Conservation (phyloP, 2,888 invertebrate species). For the Aethes cnicana region DNA sequence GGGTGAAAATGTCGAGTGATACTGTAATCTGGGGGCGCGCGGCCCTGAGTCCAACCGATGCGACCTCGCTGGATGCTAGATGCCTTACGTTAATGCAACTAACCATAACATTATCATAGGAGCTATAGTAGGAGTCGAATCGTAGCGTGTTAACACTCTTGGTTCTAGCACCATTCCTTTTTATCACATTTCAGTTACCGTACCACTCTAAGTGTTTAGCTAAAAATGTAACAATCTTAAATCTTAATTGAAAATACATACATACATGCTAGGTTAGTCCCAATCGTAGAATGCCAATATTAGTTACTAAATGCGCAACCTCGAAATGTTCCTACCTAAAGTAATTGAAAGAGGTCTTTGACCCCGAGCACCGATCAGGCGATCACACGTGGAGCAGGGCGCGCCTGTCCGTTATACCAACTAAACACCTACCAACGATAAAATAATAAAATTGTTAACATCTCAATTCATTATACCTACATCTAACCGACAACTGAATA, state of each 20-base stretch:
- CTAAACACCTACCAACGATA: slow-evolving; percentile 74
- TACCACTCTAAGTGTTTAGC: slow-evolving; percentile 83
- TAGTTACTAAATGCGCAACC: slow-evolving; percentile 80
- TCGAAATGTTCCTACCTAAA: slow-evolving; percentile 74
- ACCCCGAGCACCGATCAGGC: slow-evolving; percentile 71
- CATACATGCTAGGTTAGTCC: slow-evolving; percentile 83
- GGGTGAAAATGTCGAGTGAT: slow-evolving; percentile 78
- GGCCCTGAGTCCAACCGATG: slow-evolving; percentile 67
- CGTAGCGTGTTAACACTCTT: slow-evolving; percentile 82
- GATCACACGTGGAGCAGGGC: slow-evolving; percentile 34
- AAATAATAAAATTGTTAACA: slow-evolving; percentile 73
- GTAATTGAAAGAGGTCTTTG: slow-evolving; percentile 73
- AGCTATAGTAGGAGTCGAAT: slow-evolving; percentile 80
- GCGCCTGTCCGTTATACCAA: slow-evolving; percentile 47
- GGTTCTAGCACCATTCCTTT: slow-evolving; percentile 84
- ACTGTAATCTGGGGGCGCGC: slow-evolving; percentile 74
- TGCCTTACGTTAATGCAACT: slow-evolving; percentile 78
- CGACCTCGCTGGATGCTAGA: slow-evolving; percentile 78
- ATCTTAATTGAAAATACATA: slow-evolving; percentile 80
- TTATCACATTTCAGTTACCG: slow-evolving; percentile 84
- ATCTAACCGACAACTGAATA: slow-evolving; percentile 61
- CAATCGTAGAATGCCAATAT: slow-evolving; percentile 83
- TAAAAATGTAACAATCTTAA: slow-evolving; percentile 83
- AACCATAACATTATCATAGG: slow-evolving; percentile 75
- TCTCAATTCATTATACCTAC: slow-evolving; percentile 49